A percentile compares a stretch with the other conserved stretches of the same genome.
phyloP scores from a whole-genome alignment of 2,888 invertebrate species.

The Conistra vaccinii region DNA sequence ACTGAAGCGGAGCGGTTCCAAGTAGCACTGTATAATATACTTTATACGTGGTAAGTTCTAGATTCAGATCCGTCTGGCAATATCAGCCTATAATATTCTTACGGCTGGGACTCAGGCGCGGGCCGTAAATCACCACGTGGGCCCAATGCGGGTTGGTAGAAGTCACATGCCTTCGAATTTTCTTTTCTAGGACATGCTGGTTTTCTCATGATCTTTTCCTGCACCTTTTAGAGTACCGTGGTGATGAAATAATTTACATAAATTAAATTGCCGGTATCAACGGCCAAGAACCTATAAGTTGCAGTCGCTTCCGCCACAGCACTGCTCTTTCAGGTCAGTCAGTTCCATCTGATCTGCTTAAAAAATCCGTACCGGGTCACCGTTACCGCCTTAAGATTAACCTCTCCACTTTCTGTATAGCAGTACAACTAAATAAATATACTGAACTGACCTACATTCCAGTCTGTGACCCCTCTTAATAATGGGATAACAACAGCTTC shows the following conservation, averaged over 20 bases:
- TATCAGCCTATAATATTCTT: not conserved
- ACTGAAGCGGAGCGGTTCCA: not conserved
- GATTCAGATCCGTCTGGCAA: not conserved
- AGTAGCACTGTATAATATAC: not conserved
- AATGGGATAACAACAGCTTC: slow-evolving; percentile 4
- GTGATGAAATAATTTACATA: not conserved
- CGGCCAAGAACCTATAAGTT: not conserved
- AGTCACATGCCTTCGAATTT: too few relatives aligned
- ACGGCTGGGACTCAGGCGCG: not conserved
- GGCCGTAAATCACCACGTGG: too few relatives aligned
- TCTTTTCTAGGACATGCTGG: too few relatives aligned
- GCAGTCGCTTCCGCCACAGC: not conserved
- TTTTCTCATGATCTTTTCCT: not conserved
- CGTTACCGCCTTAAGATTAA: too few relatives aligned
- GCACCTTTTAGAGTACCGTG: not conserved
- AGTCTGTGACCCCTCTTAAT: not conserved
- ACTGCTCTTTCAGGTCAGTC: not conserved
- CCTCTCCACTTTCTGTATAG: too few relatives aligned
- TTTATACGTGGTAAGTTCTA: not conserved
- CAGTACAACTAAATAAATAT: not conserved
- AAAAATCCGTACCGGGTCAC: too few relatives aligned
- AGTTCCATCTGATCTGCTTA: not conserved
- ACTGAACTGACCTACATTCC: slow-evolving; percentile 33
- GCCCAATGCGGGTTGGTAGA: too few relatives aligned
- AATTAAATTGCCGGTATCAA: not conserved